Percentiles rank a stretch among this genome's conserved stretches.
Conservation (phyloP, 2,888 invertebrate genomes). For the Callyntrura sp. region DNA sequence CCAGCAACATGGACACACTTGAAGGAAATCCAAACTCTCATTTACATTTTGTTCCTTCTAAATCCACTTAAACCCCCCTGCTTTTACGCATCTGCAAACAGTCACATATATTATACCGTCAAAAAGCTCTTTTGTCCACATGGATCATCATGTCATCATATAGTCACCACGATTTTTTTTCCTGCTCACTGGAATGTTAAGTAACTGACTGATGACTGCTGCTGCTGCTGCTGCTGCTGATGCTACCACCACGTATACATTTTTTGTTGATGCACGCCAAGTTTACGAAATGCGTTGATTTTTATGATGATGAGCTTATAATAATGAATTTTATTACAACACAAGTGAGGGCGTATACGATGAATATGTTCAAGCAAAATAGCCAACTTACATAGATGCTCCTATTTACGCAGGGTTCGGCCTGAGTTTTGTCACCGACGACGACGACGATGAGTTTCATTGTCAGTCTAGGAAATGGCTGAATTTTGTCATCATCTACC, state of each 20-base stretch:
- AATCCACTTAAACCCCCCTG: constrained; percentile 53
- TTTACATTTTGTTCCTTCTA: constrained; percentile 53
- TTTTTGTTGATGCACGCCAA: no score
- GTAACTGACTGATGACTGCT: constrained; percentile 22
- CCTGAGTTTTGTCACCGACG: constrained; percentile 9
- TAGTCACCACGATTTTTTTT: constrained; percentile 6
- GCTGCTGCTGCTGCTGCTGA: not conserved
- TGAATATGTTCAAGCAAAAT: not conserved
- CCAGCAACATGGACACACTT: constrained; percentile 34
- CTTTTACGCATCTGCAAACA: constrained; percentile 56
- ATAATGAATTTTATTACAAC: constrained; percentile 30
- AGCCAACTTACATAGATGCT: not conserved
- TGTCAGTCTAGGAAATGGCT: constrained; percentile 1
- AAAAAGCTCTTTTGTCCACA: constrained; percentile 45
- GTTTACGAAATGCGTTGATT: constrained; percentile 21
- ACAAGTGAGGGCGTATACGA: not conserved
- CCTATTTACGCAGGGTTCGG: constrained; percentile 11
- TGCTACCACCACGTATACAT: not conserved
- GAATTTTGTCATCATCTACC: not conserved
- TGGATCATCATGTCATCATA: constrained; percentile 69
- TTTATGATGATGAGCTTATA: constrained; percentile 43
- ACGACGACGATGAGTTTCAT: not conserved
- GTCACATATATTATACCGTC: constrained; percentile 49
- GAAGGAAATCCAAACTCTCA: constrained; percentile 39
- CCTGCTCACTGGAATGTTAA: constrained; percentile 62